Percentiles rank a stretch among this genome's conserved stretches.
These are phyloP conservation scores for Halictus rubicundus DNA, from an alignment of 1,140 invertebrate genomes.

Conservation along the genomic window DNA sequence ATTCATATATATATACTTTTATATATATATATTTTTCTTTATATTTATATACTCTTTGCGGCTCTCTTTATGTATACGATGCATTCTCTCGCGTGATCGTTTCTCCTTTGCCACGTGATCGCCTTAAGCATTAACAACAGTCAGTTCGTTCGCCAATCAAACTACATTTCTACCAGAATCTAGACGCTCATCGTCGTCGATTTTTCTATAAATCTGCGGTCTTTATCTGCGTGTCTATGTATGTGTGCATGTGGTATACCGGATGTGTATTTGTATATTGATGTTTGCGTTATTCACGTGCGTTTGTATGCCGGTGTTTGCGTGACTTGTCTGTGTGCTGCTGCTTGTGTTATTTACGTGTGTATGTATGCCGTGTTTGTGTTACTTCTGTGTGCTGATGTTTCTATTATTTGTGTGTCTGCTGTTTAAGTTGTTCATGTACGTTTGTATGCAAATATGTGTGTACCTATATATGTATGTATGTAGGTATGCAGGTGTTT, in stretches of 20 bases:
- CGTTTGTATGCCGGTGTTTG: neutral
- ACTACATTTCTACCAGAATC: slow-evolving; percentile 21
- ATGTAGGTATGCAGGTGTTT: neutral
- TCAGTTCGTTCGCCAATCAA: slow-evolving; percentile 25
- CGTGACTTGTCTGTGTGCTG: too few relatives aligned
- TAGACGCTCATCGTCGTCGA: slow-evolving; percentile 2
- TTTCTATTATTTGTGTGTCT: too few relatives aligned
- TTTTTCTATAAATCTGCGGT: neutral
- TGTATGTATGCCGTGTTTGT: neutral
- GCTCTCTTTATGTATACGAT: slow-evolving; percentile 37
- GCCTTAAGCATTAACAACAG: slow-evolving; percentile 19
- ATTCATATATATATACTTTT: slow-evolving; percentile 33
- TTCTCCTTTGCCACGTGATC: neutral
- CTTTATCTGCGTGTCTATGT: neutral
- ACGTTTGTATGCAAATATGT: neutral
- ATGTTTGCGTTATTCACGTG: neutral
- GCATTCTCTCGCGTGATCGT: slow-evolving; percentile 8
- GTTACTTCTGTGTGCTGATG: too few relatives aligned
- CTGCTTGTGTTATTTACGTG: neutral
- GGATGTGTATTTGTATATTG: too few relatives aligned
- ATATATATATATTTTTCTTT: slow-evolving; percentile 37
- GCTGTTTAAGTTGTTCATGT: neutral
- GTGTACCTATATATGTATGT: too few relatives aligned
- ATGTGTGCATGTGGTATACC: neutral
- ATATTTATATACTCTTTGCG: slow-evolving; percentile 35